Evolutionary conservation across 2,113 vertebrate genomes (phyloP).

Genomic region (Xenopus borealis): DNA sequence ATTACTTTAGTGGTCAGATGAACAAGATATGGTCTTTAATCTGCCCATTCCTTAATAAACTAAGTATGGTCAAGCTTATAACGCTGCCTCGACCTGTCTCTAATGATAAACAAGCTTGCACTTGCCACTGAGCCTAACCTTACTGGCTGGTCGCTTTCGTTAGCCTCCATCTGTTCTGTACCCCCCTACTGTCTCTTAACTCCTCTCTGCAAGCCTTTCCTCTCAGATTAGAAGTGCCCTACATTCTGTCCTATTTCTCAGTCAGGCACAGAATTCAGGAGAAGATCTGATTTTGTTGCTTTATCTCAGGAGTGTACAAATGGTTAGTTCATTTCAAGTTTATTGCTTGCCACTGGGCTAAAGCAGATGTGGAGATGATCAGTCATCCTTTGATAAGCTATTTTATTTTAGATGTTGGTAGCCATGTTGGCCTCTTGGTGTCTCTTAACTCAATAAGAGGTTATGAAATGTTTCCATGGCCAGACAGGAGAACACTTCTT

Average conservation of each 20-base stretch:
- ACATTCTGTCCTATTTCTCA: constrained; percentile 44
- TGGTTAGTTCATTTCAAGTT: constrained; percentile 24
- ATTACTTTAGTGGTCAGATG: too few relatives aligned
- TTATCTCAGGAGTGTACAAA: constrained; percentile 11
- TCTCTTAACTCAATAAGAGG: too few relatives aligned
- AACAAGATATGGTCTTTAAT: too few relatives aligned
- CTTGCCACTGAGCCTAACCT: neutral
- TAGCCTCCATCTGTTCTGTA: constrained; percentile 35
- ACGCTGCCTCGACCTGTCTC: too few relatives aligned
- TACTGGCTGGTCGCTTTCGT: constrained; percentile 16
- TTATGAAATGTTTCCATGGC: neutral
- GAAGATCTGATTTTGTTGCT: constrained; percentile 24
- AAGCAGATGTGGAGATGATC: constrained; percentile 17
- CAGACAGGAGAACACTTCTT: neutral
- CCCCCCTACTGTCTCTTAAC: constrained; percentile 2
- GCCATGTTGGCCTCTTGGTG: neutral
- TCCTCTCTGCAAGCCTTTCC: constrained; percentile 32
- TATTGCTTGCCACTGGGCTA: constrained; percentile 8
- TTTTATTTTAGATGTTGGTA: neutral
- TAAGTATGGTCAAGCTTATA: too few relatives aligned
- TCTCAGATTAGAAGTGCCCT: constrained; percentile 39
- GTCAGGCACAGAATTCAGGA: constrained; percentile 12
- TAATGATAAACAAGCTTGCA: neutral
- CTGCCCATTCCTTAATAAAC: too few relatives aligned
- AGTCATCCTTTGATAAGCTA: neutral